Base-by-base conservation (phyloP, 2,888 invertebrate species). In the Drosophila rellima region DNA sequence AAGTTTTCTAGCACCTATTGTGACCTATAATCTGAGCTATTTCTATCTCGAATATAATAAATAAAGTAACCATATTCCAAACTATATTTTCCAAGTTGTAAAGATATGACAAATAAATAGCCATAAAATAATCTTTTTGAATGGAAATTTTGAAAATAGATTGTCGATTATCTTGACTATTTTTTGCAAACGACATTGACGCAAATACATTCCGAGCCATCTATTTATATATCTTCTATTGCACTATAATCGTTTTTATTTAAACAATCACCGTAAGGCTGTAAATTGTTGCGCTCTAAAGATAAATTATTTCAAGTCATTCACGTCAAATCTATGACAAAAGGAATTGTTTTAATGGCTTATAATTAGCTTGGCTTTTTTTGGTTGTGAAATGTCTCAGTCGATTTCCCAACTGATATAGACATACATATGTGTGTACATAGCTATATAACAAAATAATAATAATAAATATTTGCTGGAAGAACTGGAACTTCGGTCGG, bases 181-280 rank as follows among this genome's bases (percentile, higher is more conserved):
- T 70, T 75, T 70, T 42, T 45, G 62, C 26, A 40, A 40, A 35
- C 61, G 39, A 52, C 61, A 62, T 67, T 77, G 67, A 67, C 74
- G 78, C 10, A 74, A 57, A 66, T 67, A 45, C 48, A 33, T 26
- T 29, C 44, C 42, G 33, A 39, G 54, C 48, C 39, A 17, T 39
- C 52, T 78, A 73, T 75, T 64, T 62, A 63, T 35, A 57, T 39
- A 59, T 56, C 56, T 68, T 80, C 59, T 65, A 87, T 78, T 64
- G 84, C 68, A 64, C 50, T 64, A 62, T 84, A 82, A 85, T 79
- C 82, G 88, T 76, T 78, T 65, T 70, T 67, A 84, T 84, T 82
- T 78, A 87, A 87, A 82, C 84, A 82, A 87, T 82, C 82, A 82
- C 72, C 82, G 79, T 75, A 52, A 63, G 67, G 66, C 68, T 75